These are phyloP conservation scores for Rallus crepitans DNA, from an alignment of 2,797 vertebrate genomes.

Conservation along the genomic window DNA sequence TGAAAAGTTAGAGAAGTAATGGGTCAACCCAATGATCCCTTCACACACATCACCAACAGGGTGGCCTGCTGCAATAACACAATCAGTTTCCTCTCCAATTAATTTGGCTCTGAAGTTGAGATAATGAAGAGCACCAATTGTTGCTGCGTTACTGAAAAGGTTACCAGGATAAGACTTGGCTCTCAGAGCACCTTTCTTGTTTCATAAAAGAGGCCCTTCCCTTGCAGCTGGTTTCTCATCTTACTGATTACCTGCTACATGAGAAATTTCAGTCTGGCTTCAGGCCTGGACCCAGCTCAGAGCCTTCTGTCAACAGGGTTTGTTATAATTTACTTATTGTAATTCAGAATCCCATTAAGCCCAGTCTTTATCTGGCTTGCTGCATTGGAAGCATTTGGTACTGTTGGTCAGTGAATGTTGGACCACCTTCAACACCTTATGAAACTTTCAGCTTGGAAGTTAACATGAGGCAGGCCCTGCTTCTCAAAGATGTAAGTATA, in stretches of 20 bases:
- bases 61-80: background rate
- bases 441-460: slow-evolving; percentile 44
- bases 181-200: background rate
- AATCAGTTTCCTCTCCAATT: background rate
- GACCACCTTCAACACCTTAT: slow-evolving; percentile 62
- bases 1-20: background rate
- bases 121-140: background rate
- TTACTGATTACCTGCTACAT: slow-evolving; percentile 73
- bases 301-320: slow-evolving; percentile 62
- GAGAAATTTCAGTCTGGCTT: slow-evolving; percentile 67
- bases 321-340: slow-evolving; percentile 66
- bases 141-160: background rate
- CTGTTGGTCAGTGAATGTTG: slow-evolving; percentile 29
- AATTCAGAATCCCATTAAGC: slow-evolving; percentile 52
- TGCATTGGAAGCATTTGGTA: slow-evolving; percentile 25
- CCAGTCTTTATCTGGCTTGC: slow-evolving; percentile 40
- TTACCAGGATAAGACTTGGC: slow-evolving; percentile 3
- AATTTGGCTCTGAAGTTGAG: background rate
- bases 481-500: background rate
- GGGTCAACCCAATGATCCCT: background rate
- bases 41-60: background rate
- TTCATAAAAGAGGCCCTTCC: slow-evolving; percentile 41
- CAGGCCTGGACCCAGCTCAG: slow-evolving; percentile 42
- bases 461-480: background rate
- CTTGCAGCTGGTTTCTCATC: slow-evolving; percentile 59